A percentile compares a stretch with the other conserved stretches of the same genome.
phyloP scores from a whole-genome alignment of 1,140 invertebrate genomes.

The Berghia stephanieae region DNA sequence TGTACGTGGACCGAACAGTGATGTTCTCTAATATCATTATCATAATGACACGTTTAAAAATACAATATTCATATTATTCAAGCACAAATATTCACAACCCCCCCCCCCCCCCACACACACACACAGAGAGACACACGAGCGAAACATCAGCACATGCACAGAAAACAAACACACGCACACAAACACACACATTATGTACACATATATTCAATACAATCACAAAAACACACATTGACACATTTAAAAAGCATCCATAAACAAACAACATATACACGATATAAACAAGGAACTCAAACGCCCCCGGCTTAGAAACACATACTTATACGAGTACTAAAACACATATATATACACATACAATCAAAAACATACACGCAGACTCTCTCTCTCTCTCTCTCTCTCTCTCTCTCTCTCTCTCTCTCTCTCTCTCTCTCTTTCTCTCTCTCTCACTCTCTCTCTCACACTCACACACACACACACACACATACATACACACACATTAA shows the following conservation, averaged over 20 bases:
- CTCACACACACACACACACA: background rate
- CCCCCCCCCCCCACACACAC: background rate
- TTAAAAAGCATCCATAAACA: background rate
- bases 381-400: conserved; percentile 1
- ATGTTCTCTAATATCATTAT: background rate
- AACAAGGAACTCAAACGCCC: background rate
- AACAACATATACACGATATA: background rate
- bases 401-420: conserved; percentile 9
- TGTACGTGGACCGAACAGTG: background rate
- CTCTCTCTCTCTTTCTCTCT: background rate
- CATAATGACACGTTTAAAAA: background rate
- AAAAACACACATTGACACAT: background rate
- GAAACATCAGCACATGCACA: background rate
- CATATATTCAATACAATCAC: background rate
- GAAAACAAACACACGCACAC: background rate
- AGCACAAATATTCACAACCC: background rate
- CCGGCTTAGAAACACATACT: background rate
- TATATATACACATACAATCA: background rate
- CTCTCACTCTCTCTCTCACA: background rate
- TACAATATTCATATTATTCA: background rate
- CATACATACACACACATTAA: background rate
- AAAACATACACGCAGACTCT: background rate
- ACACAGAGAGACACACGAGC: conserved; percentile 9
- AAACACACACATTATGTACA: background rate
- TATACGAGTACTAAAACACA: background rate